phyloP scores from a whole-genome alignment of 2,888 invertebrate genomes.

The Eupeodes latifasciatus region DNA sequence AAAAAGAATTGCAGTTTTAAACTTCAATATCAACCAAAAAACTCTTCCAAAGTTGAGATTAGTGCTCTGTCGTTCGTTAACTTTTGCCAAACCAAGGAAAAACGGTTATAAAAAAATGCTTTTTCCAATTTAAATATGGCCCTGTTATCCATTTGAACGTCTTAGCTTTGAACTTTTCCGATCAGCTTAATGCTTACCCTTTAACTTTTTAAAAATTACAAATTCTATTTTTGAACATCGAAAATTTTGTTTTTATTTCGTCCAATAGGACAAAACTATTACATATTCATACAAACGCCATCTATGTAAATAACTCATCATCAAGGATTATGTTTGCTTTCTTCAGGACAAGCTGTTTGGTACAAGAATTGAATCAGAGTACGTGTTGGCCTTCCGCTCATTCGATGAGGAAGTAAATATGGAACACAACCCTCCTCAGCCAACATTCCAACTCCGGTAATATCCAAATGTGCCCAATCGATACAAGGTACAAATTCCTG shows the following conservation, averaged over 20 bases:
- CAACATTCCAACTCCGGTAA: conserved; percentile 87
- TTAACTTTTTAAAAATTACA: too few relatives aligned
- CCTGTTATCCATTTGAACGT: too few relatives aligned
- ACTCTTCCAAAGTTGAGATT: too few relatives aligned
- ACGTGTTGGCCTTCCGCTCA: conserved; percentile 86
- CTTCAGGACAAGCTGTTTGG: conserved; percentile 77
- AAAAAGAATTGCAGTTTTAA: too few relatives aligned
- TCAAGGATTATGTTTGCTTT: conserved; percentile 21
- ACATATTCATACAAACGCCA: background rate
- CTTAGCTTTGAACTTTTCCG: too few relatives aligned
- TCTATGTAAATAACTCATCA: background rate
- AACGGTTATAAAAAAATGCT: too few relatives aligned
- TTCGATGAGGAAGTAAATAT: conserved; percentile 86
- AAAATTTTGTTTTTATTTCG: background rate
- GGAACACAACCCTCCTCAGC: conserved; percentile 85
- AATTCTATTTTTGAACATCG: too few relatives aligned
- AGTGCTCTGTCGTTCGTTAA: too few relatives aligned
- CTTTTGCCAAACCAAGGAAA: too few relatives aligned
- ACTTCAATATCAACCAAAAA: too few relatives aligned
- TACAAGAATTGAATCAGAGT: conserved; percentile 84
- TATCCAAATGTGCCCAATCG: conserved; percentile 89
- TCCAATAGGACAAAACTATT: background rate
- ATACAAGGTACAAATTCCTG: conserved; percentile 86
- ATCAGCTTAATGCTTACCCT: too few relatives aligned
- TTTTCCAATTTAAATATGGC: too few relatives aligned